Base-by-base conservation (phyloP, 1,140 invertebrate genomes). In the Oppia nitens region DNA sequence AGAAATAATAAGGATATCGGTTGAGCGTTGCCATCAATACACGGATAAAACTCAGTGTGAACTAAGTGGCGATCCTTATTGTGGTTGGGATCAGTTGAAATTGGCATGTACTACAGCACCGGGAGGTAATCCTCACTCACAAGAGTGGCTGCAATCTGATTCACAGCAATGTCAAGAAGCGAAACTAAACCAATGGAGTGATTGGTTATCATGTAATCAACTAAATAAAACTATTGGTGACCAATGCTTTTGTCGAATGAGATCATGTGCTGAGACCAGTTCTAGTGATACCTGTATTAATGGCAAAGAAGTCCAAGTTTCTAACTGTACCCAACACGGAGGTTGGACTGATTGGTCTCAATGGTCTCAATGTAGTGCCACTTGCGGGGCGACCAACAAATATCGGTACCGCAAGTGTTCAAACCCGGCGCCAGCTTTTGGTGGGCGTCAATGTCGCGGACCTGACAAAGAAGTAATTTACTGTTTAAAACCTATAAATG, bases 11-110 rank as follows among this genome's bases (percentile, higher is more conserved):
- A 70, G 83, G 40, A 76, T 93, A 29, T 78, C 83, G 1, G 78
- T 84, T 0, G 77, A 83, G 51, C 82, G 87, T 53, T 95, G 90
- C 68, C 72, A 73, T 24, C 76, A 85, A 2, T 83, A 88, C 70
- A 74, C 73, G 20, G 81, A 75, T 1, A 77, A 79, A 40, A 72
- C 47, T 63, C 62, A 59, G 1, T 95, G 91, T 69, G 65, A 89
- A 21, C 82, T 83, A 65, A 82, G 88, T 0, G 83, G 83, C 73
- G 91, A 95, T 72, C 91, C 91, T 0, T 89, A 94, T 69, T 95
- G 91, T 71, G 91, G 87, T 0, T 95, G 90, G 90, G 82, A 93
- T 70, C 81, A 83, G 56, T 73, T 79, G 2, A 70, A 77, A 3
- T 78, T 84, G 53, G 69, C 72, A 11, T 94, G 90, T 66, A 78